A percentile compares a stretch with the other conserved stretches of the same genome.
Conservation (phyloP, 2,113 vertebrate genomes). For the Thalassoma bifasciatum region DNA sequence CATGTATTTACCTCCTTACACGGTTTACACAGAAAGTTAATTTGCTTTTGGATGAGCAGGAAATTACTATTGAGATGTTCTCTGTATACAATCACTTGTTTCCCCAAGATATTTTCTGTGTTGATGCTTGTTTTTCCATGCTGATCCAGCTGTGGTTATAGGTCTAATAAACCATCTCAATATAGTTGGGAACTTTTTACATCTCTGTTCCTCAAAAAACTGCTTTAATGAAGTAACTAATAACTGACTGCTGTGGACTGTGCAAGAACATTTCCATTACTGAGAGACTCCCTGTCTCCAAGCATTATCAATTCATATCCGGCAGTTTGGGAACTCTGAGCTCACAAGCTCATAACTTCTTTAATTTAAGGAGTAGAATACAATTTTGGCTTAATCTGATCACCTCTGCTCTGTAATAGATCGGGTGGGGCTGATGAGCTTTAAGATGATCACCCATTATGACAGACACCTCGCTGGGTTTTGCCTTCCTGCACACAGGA, state of each 20-base stretch:
- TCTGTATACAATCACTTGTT: conserved; percentile 34
- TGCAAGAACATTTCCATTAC: conserved; percentile 18
- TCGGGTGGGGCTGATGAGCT: conserved; percentile 12
- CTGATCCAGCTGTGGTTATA: background rate
- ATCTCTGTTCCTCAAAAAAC: background rate
- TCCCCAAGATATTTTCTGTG: conserved; percentile 39
- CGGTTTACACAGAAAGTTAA: conserved; percentile 46
- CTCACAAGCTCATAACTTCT: conserved; percentile 12
- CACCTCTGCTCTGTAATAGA: conserved; percentile 28
- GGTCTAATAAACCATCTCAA: background rate
- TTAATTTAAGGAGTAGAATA: conserved; percentile 36
- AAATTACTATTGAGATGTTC: conserved; percentile 53
- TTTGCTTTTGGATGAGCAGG: conserved; percentile 57
- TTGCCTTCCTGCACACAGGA: conserved; percentile 17
- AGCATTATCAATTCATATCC: conserved; percentile 19
- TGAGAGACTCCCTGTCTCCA: conserved; percentile 5
- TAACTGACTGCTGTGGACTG: background rate
- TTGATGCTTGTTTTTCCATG: background rate
- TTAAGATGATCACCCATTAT: conserved; percentile 33
- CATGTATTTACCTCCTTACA: conserved; percentile 61
- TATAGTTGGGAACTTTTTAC: background rate
- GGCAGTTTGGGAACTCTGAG: background rate
- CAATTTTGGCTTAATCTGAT: conserved; percentile 50
- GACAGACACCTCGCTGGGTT: conserved; percentile 9
- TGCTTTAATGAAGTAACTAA: conserved; percentile 6